Conservation (phyloP, 2,797 vertebrate genomes). For the Staurois parvus region DNA sequence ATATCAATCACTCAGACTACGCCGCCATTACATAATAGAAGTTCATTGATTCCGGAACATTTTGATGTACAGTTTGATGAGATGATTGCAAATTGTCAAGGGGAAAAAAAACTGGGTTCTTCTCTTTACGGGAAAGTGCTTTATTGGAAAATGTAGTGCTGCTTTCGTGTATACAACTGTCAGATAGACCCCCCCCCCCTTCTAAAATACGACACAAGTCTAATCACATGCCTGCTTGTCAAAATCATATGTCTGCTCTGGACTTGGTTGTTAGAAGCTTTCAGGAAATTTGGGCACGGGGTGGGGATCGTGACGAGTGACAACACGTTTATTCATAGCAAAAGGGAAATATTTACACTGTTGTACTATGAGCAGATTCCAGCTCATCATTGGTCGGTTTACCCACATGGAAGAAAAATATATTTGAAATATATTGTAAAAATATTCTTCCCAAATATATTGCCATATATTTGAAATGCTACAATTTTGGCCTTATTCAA, state of each 20-base stretch:
- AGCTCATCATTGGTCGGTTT: background rate
- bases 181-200: background rate
- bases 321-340: background rate
- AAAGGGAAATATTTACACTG: background rate
- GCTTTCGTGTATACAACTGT: background rate
- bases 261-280: background rate
- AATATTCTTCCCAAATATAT: too few relatives aligned
- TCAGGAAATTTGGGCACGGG: background rate
- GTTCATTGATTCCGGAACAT: conserved; percentile 40
- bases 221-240: background rate
- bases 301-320: background rate
- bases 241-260: background rate
- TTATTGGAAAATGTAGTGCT: conserved; percentile 1
- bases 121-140: background rate
- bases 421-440: too few relatives aligned
- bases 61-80: conserved; percentile 29
- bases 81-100: conserved; percentile 41
- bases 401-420: too few relatives aligned
- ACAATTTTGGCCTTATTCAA: too few relatives aligned
- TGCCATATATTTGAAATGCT: too few relatives aligned
- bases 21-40: conserved; percentile 16
- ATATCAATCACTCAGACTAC: conserved; percentile 18
- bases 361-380: background rate
- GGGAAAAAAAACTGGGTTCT: background rate
- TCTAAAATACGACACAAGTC: background rate